Evolutionary conservation across 2,888 invertebrate species (phyloP), one percentile per base, ranked within the genome.

Genomic region (Leptogaster cylindrica): DNA sequence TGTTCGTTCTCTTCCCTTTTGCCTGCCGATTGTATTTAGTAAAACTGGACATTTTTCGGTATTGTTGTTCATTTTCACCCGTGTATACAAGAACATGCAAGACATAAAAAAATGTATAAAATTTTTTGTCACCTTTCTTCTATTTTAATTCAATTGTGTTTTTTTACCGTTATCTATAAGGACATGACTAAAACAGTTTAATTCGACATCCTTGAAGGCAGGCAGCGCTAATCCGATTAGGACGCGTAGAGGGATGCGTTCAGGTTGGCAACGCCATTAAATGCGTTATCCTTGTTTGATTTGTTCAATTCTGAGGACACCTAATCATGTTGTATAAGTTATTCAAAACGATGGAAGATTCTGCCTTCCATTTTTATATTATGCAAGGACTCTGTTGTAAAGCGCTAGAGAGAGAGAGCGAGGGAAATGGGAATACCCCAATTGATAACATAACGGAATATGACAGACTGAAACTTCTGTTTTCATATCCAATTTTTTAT

Each of bases 141-240:
- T n/a, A n/a, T n/a, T n/a, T n/a, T n/a, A n/a, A n/a, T n/a, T n/a
- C n/a, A n/a, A n/a, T n/a, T n/a, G n/a, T n/a, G n/a, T n/a, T n/a
- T n/a, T n/a, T n/a, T n/a, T n/a, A n/a, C n/a, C n/a, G n/a, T n/a
- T n/a, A n/a, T n/a, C n/a, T n/a, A n/a, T n/a, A n/a, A n/a, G n/a
- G n/a, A n/a, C 48, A 48, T 48, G 25, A 12, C 25, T 48, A 48
- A 41, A 48, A 48, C 27, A 25, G 39, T 25, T 58, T 58, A 58
- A 20, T 41, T 23, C 61, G 39, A 16, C 44, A 6, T 18, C 28
- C 8, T 23, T 27, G 31, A 12, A 14, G 6, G 20, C 12, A 14
- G 16, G 44, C 33, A 16, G 44, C 27, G 18, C 61, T 61, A 61
- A 61, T 61, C 61, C 27, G 61, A 41, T 61, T 61, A 61, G 41